Conservation (phyloP, 2,888 invertebrate genomes). For the Pollenia labialis region DNA sequence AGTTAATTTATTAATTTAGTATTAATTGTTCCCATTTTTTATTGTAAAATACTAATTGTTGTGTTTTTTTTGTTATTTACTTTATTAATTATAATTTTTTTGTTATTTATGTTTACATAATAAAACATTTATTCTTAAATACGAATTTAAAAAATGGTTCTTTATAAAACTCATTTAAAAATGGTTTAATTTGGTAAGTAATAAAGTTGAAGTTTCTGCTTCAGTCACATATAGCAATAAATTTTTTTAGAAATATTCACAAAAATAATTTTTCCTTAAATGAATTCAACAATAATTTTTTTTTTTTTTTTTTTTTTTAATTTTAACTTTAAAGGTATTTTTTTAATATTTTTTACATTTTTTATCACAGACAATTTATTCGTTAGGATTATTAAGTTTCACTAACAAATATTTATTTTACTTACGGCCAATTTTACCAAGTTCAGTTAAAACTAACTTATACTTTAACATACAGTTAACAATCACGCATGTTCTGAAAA, state of each 20-base stretch:
- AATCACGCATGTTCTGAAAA: too few species aligned
- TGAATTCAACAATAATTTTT: not conserved
- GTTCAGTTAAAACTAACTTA: too few species aligned
- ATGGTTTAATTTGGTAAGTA: conserved; percentile 61
- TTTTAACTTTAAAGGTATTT: conserved; percentile 19
- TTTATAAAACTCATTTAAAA: conserved; percentile 60
- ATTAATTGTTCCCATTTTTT: not conserved
- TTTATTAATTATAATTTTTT: conserved; percentile 47
- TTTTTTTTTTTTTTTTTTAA: not conserved
- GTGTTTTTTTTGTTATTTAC: conserved; percentile 59
- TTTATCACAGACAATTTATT: conserved; percentile 71
- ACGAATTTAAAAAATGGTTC: conserved; percentile 50
- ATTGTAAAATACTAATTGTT: conserved; percentile 32
- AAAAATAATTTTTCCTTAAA: too few species aligned
- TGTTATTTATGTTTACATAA: conserved; percentile 63
- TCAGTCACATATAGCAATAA: conserved; percentile 1
- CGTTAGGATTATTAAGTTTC: conserved; percentile 43
- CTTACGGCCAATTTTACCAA: conserved; percentile 2
- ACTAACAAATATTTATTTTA: conserved; percentile 56
- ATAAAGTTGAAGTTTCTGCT: conserved; percentile 13
- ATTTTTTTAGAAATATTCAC: too few species aligned
- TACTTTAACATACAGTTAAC: too few species aligned
- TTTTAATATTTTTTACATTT: conserved; percentile 36
- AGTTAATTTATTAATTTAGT: conserved; percentile 30
- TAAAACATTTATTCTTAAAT: conserved; percentile 59